Percentiles rank a stretch among this genome's conserved stretches.
phyloP scores from a whole-genome alignment of 1,140 invertebrate genomes.

The Diuraphis noxia region DNA sequence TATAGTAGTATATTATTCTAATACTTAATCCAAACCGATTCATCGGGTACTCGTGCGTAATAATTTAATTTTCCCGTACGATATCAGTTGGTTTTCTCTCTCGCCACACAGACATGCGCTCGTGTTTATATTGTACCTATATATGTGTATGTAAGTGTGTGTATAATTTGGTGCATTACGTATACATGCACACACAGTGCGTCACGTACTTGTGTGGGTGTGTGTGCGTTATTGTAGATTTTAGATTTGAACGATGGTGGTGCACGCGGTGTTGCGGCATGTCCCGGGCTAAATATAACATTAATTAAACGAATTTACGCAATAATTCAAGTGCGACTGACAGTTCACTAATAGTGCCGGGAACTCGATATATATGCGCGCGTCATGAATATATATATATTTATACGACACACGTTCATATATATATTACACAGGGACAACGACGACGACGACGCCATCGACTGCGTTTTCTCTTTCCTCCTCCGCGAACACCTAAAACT shows the following conservation, averaged over 20 bases:
- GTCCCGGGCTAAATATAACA: constrained; percentile 49
- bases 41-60: background rate
- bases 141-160: too few relatives aligned
- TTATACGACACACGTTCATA: too few relatives aligned
- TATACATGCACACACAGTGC: background rate
- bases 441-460: constrained; percentile 16
- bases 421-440: background rate
- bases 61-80: constrained; percentile 39
- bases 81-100: background rate
- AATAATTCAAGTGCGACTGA: constrained; percentile 54
- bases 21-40: constrained; percentile 1
- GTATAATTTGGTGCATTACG: background rate
- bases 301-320: constrained; percentile 53
- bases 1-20: background rate
- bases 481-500: background rate
- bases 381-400: background rate
- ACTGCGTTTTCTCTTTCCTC: background rate
- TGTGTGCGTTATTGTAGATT: constrained; percentile 31
- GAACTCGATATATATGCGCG: constrained; percentile 33
- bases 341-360: constrained; percentile 53
- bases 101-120: background rate
- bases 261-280: constrained; percentile 23
- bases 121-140: background rate
- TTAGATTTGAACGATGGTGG: constrained; percentile 33
- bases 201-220: background rate